phyloP scores from a whole-genome alignment of 23 tunicate genomes.

The Ascidia mentula region DNA sequence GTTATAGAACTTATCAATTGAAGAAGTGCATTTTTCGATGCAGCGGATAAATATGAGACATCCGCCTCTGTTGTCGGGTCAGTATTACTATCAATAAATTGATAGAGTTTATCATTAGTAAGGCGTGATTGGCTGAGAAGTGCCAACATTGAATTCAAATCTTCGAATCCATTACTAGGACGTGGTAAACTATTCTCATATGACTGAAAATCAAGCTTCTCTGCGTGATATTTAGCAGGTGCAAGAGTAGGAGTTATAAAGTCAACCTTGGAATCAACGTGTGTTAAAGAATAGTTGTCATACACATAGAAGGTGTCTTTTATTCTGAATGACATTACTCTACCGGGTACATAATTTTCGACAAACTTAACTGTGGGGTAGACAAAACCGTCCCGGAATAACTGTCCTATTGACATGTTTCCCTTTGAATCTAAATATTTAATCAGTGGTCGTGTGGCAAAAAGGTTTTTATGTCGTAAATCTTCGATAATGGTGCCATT shows the following conservation, averaged over 20 bases:
- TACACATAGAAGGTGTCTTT: not conserved
- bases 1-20: too few relatives aligned
- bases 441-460: slow-evolving; percentile 7
- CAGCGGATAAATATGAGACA: too few relatives aligned
- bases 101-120: too few relatives aligned
- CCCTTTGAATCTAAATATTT: not conserved
- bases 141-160: too few relatives aligned
- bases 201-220: too few relatives aligned
- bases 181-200: too few relatives aligned
- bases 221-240: too few relatives aligned
- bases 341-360: not conserved
- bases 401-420: not conserved
- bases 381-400: slow-evolving; percentile 14
- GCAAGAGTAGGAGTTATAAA: not conserved
- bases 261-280: not conserved
- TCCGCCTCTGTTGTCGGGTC: too few relatives aligned
- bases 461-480: not conserved
- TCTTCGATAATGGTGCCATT: not conserved
- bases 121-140: too few relatives aligned
- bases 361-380: not conserved
- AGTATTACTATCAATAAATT: too few relatives aligned
- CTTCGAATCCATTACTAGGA: too few relatives aligned
- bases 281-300: not conserved
- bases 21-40: too few relatives aligned
- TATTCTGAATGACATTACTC: not conserved